Base-by-base conservation (phyloP, 2,797 vertebrate species). In the Euphonia xanthogaster region DNA sequence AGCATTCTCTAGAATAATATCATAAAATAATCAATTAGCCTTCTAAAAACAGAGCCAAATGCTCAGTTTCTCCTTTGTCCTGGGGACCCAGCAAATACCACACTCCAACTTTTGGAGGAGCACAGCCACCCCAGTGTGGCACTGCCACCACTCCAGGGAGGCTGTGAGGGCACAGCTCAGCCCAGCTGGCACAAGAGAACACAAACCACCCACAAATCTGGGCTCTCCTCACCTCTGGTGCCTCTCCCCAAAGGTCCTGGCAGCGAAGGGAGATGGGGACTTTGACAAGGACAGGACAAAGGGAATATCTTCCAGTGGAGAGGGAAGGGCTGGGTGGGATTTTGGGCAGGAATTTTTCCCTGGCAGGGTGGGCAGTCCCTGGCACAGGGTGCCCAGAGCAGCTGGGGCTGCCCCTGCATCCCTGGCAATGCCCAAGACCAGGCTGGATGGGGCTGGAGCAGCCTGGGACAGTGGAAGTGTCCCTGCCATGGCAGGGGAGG, bases 391-490 rank as follows among this genome's bases (percentile, higher is more conserved):
- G 4, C 17, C 28, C 44, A 58, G 37, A 33, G 24, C 0, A 53
- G 18, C 39, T 66, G 51, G 1, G 66, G 44, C 23, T 80, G 67
- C 14, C 8, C 54, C 30, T 61, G 47, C 7, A 74, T 23, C 12
- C 25, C 30, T 61, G 61, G 25, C 0, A 27, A 16, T 22, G 35
- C 0, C 28, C 48, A 12, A 47, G 40, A 16, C 10, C 35, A 37
- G 27, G 40, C 0, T 67, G 47, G 61, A 54, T 0, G 5, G 40
- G 40, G 6, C 3, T 45, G 1, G 51, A 37, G 58, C 21, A 28
- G 51, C 2, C 51, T 53, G 53, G 55, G 16, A 6, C 0, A 5
- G 11, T 7, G 8, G 30, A 0, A 68, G 10, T 48, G 33, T 27
- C 40, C 14, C 53, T 47, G 53, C 30, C 45, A 22, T 10, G 67